Evolutionary conservation across 2,797 vertebrate species (phyloP).

Genomic region (Anomalospiza imberbis): DNA sequence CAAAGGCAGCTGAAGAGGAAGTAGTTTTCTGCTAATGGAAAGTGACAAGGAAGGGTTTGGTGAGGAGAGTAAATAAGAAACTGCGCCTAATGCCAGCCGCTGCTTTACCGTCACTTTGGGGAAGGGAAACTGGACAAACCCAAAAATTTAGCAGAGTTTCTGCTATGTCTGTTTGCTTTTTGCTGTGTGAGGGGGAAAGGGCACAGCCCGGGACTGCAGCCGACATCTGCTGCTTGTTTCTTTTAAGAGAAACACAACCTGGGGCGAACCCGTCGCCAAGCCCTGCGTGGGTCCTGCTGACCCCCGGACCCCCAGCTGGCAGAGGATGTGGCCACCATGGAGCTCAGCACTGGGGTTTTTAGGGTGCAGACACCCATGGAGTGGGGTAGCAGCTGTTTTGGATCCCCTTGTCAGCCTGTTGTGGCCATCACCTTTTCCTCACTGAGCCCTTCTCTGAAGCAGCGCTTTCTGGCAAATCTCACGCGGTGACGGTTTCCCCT

Average conservation of each 20-base stretch:
- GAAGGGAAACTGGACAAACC: constrained; percentile 18
- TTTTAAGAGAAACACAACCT: neutral
- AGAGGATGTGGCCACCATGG: rapidly evolving
- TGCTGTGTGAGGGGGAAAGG: neutral
- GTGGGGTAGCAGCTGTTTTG: neutral
- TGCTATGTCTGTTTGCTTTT: neutral
- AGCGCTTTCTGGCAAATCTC: neutral
- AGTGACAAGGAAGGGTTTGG: neutral
- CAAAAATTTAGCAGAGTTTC: neutral
- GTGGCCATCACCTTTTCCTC: neutral
- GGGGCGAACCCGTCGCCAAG: neutral
- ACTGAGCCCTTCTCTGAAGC: neutral
- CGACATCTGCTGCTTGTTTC: constrained; percentile 45
- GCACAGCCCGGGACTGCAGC: neutral
- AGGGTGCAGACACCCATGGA: neutral
- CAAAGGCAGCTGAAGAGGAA: constrained; percentile 29
- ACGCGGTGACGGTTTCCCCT: neutral
- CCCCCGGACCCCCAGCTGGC: rapidly evolving
- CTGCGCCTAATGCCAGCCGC: neutral
- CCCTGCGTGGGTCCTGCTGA: neutral
- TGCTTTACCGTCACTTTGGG: neutral
- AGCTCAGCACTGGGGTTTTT: neutral
- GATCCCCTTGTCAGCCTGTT: neutral
- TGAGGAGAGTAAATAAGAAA: constrained; percentile 18
- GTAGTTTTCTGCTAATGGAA: neutral